These are phyloP conservation scores for Isurus oxyrinchus DNA, from an alignment of 2,113 vertebrate genomes.

Conservation along the genomic window DNA sequence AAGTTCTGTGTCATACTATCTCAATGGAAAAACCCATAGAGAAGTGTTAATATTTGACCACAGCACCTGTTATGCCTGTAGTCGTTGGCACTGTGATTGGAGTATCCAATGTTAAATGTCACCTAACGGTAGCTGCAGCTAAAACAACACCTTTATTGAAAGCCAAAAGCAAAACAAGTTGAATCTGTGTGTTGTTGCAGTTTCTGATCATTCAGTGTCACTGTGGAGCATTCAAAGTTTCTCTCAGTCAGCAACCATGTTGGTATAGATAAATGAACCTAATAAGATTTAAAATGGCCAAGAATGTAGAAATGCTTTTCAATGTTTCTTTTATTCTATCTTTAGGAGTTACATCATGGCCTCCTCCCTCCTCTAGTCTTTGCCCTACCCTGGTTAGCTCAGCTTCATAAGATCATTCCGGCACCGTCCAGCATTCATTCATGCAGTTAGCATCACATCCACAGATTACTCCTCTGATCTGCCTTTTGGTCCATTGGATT, in stretches of 20 bases:
- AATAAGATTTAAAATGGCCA: neutral
- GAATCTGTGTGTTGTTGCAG: neutral
- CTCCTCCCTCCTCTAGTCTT: no score
- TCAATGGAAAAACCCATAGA: neutral
- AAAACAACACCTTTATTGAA: neutral
- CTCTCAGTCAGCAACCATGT: neutral
- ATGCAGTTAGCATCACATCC: neutral
- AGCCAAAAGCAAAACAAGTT: neutral
- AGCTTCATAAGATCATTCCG: neutral
- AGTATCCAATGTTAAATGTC: neutral
- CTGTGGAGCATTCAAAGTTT: conserved; percentile 5
- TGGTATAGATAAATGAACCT: neutral
- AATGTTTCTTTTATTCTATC: neutral
- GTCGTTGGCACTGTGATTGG: neutral
- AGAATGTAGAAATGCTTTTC: neutral
- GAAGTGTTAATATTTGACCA: neutral
- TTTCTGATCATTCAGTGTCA: neutral
- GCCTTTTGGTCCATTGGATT: neutral
- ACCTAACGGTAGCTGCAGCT: neutral
- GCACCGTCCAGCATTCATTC: no score
- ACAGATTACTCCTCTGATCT: neutral
- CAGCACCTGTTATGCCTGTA: neutral
- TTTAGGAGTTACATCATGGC: neutral
- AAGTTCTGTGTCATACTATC: neutral
- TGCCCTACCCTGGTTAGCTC: neutral